These are phyloP conservation scores for Drepana falcataria DNA, from an alignment of 2,888 invertebrate genomes.

Conservation along the genomic window DNA sequence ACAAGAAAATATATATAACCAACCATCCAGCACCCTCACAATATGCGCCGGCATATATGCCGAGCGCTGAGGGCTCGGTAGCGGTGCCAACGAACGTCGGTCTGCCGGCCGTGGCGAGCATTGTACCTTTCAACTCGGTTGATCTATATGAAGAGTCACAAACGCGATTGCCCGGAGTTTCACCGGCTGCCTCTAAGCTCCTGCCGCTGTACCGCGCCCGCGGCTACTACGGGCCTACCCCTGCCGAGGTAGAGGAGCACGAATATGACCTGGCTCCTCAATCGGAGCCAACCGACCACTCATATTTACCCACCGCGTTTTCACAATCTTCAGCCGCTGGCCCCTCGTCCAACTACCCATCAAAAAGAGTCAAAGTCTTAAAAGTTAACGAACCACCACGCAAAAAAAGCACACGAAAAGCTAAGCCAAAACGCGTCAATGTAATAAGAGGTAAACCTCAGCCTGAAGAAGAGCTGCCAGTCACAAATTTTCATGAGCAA, in stretches of 20 bases:
- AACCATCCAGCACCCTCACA: conserved; percentile 68
- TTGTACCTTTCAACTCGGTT: conserved; percentile 53
- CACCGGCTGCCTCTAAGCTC: conserved; percentile 54
- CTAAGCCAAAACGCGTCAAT: conserved; percentile 53
- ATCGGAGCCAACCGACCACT: conserved; percentile 40
- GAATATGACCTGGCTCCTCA: conserved; percentile 56
- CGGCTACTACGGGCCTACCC: conserved; percentile 68
- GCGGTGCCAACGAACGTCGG: conserved; percentile 55
- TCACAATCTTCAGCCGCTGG: conserved; percentile 32
- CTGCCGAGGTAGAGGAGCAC: conserved; percentile 53
- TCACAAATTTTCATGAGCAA: conserved; percentile 66
- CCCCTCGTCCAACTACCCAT: conserved; percentile 29
- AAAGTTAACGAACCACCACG: conserved; percentile 56
- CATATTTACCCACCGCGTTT: conserved; percentile 42
- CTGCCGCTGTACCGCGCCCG: conserved; percentile 67
- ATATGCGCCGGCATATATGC: conserved; percentile 69
- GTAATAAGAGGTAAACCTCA: conserved; percentile 41
- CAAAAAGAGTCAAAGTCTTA: conserved; percentile 61
- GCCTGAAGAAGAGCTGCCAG: conserved; percentile 61
- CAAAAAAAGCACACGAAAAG: conserved; percentile 53
- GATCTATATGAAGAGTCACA: conserved; percentile 55
- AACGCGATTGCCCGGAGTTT: conserved; percentile 33
- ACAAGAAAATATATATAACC: conserved; percentile 75
- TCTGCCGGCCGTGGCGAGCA: conserved; percentile 48
- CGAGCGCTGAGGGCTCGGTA: conserved; percentile 62